phyloP scores from a whole-genome alignment of 2,113 vertebrate genomes.

The Eupsittula cactorum region DNA sequence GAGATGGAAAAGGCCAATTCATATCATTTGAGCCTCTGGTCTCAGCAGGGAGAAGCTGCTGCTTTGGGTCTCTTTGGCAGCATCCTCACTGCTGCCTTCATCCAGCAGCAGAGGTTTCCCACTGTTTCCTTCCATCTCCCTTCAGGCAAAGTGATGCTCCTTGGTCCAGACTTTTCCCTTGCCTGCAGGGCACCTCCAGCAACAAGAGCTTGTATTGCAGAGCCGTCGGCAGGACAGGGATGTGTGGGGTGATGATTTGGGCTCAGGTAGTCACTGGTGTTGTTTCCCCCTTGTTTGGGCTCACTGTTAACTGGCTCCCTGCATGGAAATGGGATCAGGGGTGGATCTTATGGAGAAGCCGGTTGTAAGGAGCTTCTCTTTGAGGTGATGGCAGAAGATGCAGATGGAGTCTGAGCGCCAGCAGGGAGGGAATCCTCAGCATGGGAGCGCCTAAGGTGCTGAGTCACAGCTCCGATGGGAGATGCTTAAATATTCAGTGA shows the following conservation, averaged over 20 bases:
- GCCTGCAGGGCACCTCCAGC: not conserved
- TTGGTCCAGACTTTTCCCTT: not conserved
- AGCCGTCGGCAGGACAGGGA: not conserved
- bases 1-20: not conserved
- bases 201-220: not conserved
- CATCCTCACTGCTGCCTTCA: not conserved
- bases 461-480: not conserved
- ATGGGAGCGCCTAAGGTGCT: not conserved
- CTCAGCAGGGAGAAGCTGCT: not conserved
- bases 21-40: not conserved
- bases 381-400: not conserved
- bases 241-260: accelerated
- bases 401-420: not conserved
- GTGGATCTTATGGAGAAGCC: accelerated
- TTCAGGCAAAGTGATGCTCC: not conserved
- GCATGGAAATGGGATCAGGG: not conserved
- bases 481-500: not conserved
- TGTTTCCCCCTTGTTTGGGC: not conserved
- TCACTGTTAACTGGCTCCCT: not conserved
- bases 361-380: not conserved
- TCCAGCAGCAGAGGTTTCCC: not conserved
- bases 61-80: not conserved
- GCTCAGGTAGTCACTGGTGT: not conserved
- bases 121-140: not conserved
- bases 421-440: not conserved